These are phyloP conservation scores for Rhaphigaster nebulosa DNA, from an alignment of 2,888 invertebrate species.

Conservation along the genomic window DNA sequence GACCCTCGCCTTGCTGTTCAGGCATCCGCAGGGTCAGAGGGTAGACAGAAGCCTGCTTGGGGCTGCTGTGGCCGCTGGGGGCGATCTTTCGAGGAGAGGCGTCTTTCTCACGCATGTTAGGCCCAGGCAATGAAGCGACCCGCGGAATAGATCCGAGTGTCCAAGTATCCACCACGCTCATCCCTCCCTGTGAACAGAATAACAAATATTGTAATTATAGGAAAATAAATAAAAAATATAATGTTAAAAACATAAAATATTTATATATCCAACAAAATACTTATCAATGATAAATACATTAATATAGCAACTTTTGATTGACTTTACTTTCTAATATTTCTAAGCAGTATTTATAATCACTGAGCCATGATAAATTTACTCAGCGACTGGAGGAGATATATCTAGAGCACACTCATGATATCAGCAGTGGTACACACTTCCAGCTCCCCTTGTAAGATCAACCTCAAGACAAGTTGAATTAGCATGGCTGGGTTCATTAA, in stretches of 20 bases:
- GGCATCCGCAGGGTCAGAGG: conserved; percentile 76
- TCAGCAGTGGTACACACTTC: neutral
- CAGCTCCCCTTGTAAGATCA: neutral
- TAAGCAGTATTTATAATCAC: neutral
- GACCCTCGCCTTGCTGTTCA: conserved; percentile 71
- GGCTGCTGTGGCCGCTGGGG: conserved; percentile 67
- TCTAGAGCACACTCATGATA: neutral
- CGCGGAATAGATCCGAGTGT: conserved; percentile 70
- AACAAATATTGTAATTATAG: neutral
- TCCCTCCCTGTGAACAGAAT: conserved; percentile 68
- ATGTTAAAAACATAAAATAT: neutral
- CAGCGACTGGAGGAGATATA: neutral
- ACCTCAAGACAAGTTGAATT: conserved; percentile 31
- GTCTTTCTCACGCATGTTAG: conserved; percentile 90
- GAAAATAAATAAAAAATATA: neutral
- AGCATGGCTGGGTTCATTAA: conserved; percentile 36
- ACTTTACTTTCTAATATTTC: neutral
- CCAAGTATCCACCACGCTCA: conserved; percentile 81
- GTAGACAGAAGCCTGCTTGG: conserved; percentile 82
- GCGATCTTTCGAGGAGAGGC: conserved; percentile 79
- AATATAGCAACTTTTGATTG: neutral
- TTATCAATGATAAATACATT: neutral
- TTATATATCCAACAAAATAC: too few species aligned
- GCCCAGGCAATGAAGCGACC: conserved; percentile 69
- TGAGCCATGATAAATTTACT: neutral